Base-by-base conservation (phyloP, 2,888 invertebrate genomes). In the Drosophila stalkeri region DNA sequence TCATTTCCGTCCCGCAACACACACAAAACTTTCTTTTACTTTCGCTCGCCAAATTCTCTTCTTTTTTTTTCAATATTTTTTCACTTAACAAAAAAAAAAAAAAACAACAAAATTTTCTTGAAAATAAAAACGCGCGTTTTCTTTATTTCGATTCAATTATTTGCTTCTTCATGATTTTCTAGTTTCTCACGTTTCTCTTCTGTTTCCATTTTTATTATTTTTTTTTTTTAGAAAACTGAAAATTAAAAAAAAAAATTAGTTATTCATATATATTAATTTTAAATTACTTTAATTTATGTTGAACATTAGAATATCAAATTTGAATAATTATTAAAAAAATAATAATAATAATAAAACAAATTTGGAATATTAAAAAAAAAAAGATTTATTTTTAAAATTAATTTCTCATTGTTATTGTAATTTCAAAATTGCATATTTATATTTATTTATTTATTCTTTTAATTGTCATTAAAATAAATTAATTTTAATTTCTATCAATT, bases 1-100 rank as follows among this genome's bases (percentile, higher is more conserved):
- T 90, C 88, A 90, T 90, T 91, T 91, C 91, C 91, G 89, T 64
- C 23, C 57, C 57, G 55, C 55, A 51, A 33, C 49, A 62, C 52
- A 64, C 69, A 64, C 49, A 49, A 49, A 57, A 57, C 47, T 69
- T 52, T 66, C 61, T 43, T 39, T 59, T 33, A 16, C 20, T 52
- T 43, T 9, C n/a, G 39, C 49, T 68, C 14, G 20, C 39, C 12
- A 43, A 63, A 59, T 52, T 43, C 18, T n/a, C 12, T 55, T 18
- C 33, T 52, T 43, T 39, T 43, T 56, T 37, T 35, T 27, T 44
- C 18, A 20, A 14, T 31, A 27, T 8, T 57, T 56, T 46, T 23
- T 14, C 57, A 59, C 33, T 27, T 18, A 5, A 7, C 33, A 35
- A 55, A 64, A 51, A 51, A 39, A 54, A 64, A 54, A 51, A 52